Evolutionary conservation across 1,140 invertebrate species (phyloP), one percentile per base, ranked within the genome.

Genomic region (Eciton burchellii): DNA sequence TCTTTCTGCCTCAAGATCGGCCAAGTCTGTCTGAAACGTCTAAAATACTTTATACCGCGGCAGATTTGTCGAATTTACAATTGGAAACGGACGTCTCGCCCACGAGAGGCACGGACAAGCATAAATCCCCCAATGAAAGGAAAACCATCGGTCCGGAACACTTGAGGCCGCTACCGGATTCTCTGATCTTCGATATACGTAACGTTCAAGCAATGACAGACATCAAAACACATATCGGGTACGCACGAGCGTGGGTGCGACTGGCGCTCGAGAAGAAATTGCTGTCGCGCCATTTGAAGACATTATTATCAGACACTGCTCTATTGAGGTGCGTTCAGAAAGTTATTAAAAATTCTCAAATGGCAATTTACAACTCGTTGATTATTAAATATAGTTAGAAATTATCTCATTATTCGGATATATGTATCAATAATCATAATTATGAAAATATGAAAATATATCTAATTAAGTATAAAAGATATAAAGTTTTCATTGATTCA

Each of bases 161-260:
- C 1, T 89, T 98, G 26, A 95, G 96, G 81, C 96, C 97, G 0
- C 92, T 99, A 52, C 97, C 98, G 0, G 96, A 97, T 84, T 98
- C 97, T 14, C 94, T 99, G 16, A 96, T 97, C 16, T 98, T 97
- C 93, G 98, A 99, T 94, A 97, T 99, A 94, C 97, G 98, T 89
- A 99, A 98, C 92, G 96, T 99, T n/a, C 97, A 99, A 95, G 96
- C 97, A 16, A 99, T 99, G 97, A 97, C 97, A 0, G 98, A 99
- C 91, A 99, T 99, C 6, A 99, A 99, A 94, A 99, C 99, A 0
- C 98, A 99, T 86, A 99, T 99, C 79, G 99, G 99, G 1, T 99
- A 98, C 92, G 98, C 99, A 0, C 95, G 99, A 90, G 99, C 99
- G 0, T 99, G 98, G 97, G 98, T 99, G 2, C 95, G 99, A 74